phyloP scores from a whole-genome alignment of 2,888 invertebrate genomes.

The Trisateles emortualis region DNA sequence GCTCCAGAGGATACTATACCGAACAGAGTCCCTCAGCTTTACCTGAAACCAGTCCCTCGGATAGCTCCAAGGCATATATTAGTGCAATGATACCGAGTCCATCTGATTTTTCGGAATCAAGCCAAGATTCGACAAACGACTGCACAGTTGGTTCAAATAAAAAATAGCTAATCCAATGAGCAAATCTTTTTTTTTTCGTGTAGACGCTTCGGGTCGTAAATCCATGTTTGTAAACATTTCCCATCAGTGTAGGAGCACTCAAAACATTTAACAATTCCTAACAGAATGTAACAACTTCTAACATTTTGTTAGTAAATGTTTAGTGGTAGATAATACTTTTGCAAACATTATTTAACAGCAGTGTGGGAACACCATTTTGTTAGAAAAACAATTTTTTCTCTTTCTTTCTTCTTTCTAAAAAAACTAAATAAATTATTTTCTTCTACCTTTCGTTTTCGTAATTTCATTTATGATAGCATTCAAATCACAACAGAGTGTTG shows the following conservation, averaged over 20 bases:
- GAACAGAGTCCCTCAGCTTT: slow-evolving; percentile 35
- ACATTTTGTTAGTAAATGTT: slow-evolving; percentile 3
- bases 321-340: slow-evolving; percentile 2
- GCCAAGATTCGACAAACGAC: slow-evolving; percentile 38
- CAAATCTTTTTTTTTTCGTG: slow-evolving; percentile 26
- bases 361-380: slow-evolving; percentile 6
- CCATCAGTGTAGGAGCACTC: slow-evolving; percentile 20
- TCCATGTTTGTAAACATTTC: slow-evolving; percentile 30
- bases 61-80: slow-evolving; percentile 20
- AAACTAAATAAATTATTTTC: too few species aligned
- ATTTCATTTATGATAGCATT: too few species aligned
- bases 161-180: slow-evolving; percentile 30
- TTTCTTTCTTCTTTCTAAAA: too few species aligned
- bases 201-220: slow-evolving; percentile 35
- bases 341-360: slow-evolving; percentile 5
- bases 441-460: too few species aligned
- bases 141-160: slow-evolving; percentile 36
- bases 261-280: slow-evolving; percentile 14
- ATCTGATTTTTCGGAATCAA: slow-evolving; percentile 29
- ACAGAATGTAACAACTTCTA: neutral
- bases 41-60: slow-evolving; percentile 32
- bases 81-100: slow-evolving; percentile 21
- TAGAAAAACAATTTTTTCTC: too few species aligned
- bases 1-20: slow-evolving; percentile 40
- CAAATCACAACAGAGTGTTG: too few species aligned